Base-by-base conservation (phyloP, 2,113 vertebrate species). In the Jaculus jaculus region DNA sequence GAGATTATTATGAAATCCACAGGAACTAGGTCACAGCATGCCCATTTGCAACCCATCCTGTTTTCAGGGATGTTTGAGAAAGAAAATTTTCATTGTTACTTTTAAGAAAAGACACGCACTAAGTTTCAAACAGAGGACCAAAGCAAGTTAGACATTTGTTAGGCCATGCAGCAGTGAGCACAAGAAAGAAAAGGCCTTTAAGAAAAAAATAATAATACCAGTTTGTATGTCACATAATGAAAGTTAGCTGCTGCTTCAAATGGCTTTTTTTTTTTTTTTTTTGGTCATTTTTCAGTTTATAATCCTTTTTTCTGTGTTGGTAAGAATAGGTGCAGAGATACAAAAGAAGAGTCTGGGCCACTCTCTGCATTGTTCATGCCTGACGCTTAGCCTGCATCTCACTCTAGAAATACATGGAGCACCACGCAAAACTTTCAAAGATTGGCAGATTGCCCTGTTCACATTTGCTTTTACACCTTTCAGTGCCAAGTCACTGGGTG, bases 71-170 rank as follows among this genome's bases (percentile, higher is more conserved):
- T 87, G 81, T 79, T 92, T 93, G 39, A 82, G 79, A 82, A 91
- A 84, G 75, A 86, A 92, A 94, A 83, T 15, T 90, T 77, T 89
- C 87, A 95, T 95, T 95, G 79, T 89, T 89, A 84, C 80, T 92
- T 3, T 63, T 75, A 83, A 88, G 54, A 90, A 96, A 95, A 93
- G 78, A 28, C 2, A 92, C 47, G 82, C 51, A 87, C 34, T 84
- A 34, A 81, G 66, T 88, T 93, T 95, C 92, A 91, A 84, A 71
- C 32, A 85, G 63, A 32, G 39, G 66, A 82, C 34, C 63, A 94
- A 88, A 92, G 77, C n/a, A 91, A 84, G 42, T 93, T 95, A 51
- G 84, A 24, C 32, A 39, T 30, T 90, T 93, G 94, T 90, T 42
- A 90, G 83, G 32, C 32, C 51, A n/a, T 24, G 83, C 26, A 92